phyloP scores from a whole-genome alignment of 2,113 vertebrate genomes.

The Gadus chalcogrammus region DNA sequence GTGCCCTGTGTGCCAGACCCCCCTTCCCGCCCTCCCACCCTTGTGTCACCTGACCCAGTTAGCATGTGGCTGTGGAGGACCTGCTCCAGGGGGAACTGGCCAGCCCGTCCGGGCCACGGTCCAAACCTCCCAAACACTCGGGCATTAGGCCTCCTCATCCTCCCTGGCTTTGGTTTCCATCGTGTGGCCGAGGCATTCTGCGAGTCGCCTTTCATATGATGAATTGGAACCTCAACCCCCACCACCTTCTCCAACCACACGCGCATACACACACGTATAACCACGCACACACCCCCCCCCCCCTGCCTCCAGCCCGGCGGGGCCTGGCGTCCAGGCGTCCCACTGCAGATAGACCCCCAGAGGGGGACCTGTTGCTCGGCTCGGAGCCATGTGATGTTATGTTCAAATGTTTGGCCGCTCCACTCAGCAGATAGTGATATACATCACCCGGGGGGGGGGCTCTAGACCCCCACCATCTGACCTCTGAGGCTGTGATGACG shows the following conservation, averaged over 20 bases:
- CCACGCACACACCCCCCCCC: too few relatives aligned
- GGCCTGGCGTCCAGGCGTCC: conserved; percentile 5
- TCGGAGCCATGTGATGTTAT: too few relatives aligned
- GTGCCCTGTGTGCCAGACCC: conserved; percentile 18
- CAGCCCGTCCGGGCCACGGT: conserved; percentile 39
- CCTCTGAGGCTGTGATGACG: too few relatives aligned
- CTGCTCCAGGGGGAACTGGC: conserved; percentile 34
- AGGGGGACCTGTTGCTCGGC: conserved; percentile 14
- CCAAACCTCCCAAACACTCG: conserved; percentile 33
- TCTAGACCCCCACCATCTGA: too few relatives aligned
- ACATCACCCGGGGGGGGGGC: too few relatives aligned
- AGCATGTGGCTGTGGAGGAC: conserved; percentile 45
- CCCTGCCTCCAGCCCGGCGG: not conserved
- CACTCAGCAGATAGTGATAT: too few relatives aligned
- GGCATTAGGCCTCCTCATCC: conserved; percentile 44
- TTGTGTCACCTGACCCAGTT: conserved; percentile 47
- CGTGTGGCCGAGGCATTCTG: conserved; percentile 33
- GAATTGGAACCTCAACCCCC: conserved; percentile 32
- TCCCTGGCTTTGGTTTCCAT: conserved; percentile 37
- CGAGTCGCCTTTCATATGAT: conserved; percentile 52
- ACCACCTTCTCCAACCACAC: too few relatives aligned
- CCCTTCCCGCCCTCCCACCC: not conserved
- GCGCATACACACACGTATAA: too few relatives aligned
- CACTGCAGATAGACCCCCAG: conserved; percentile 42
- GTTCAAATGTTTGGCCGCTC: too few relatives aligned